Conservation (phyloP, 1,140 invertebrate genomes). For the Leptopilina boulardi region DNA sequence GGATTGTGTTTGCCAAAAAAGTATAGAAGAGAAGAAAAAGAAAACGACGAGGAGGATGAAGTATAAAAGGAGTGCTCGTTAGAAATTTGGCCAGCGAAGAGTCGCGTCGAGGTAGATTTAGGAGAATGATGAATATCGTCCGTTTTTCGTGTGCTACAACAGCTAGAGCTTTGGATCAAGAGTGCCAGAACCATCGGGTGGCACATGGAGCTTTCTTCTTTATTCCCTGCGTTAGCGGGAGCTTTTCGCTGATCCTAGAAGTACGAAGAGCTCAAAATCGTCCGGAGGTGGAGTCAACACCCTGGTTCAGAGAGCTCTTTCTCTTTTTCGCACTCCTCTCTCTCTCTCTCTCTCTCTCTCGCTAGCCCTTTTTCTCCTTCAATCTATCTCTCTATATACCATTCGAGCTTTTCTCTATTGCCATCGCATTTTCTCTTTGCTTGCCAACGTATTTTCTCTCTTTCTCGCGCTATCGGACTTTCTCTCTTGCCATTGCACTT, state of each 20-base stretch:
- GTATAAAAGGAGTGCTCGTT: constrained; percentile 6
- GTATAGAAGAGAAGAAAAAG: neutral
- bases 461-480: constrained; percentile 43
- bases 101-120: constrained; percentile 1
- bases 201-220: constrained; percentile 58
- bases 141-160: constrained; percentile 54
- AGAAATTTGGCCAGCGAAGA: constrained; percentile 22
- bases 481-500: constrained; percentile 45
- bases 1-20: neutral
- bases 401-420: constrained; percentile 18
- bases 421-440: constrained; percentile 49
- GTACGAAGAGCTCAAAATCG: constrained; percentile 70
- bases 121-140: constrained; percentile 51
- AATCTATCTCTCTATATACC: neutral
- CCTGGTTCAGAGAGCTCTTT: constrained; percentile 52
- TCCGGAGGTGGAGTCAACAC: constrained; percentile 65
- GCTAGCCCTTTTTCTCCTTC: constrained; percentile 39
- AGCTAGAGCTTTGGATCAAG: constrained; percentile 20
- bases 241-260: constrained; percentile 71
- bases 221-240: constrained; percentile 65
- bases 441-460: constrained; percentile 48
- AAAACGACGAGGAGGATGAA: too few species aligned
- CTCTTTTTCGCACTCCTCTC: constrained; percentile 47
- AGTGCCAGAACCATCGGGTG: constrained; percentile 13
- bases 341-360: constrained; percentile 50